A percentile compares a stretch with the other conserved stretches of the same genome.
Conservation (phyloP, 2,888 invertebrate genomes). For the Eupithecia insigniata region DNA sequence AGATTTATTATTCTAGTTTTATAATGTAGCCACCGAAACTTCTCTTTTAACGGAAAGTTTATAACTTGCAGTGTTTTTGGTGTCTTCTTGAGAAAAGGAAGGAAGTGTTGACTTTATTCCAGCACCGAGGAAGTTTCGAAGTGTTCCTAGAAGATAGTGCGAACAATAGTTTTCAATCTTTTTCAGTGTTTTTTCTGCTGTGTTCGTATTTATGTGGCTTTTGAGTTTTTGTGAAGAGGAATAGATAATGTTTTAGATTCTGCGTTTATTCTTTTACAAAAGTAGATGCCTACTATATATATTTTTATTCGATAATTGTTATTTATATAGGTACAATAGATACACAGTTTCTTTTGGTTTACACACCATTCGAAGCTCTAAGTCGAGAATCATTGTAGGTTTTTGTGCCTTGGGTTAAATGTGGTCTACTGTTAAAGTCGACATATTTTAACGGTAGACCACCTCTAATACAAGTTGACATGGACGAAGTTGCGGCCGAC, state of each 20-base stretch:
- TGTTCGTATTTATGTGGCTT: neutral
- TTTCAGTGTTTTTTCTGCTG: neutral
- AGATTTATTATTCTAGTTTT: neutral
- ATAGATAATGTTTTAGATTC: neutral
- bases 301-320: too few species aligned
- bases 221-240: neutral
- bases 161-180: constrained; percentile 12
- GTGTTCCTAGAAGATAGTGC: constrained; percentile 15
- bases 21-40: constrained; percentile 7
- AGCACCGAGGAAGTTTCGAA: constrained; percentile 10
- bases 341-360: too few species aligned
- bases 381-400: too few species aligned
- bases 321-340: too few species aligned
- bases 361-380: too few species aligned
- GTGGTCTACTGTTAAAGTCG: too few species aligned
- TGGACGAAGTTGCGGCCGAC: too few species aligned
- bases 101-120: constrained; percentile 17
- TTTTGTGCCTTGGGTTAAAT: too few species aligned
- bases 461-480: too few species aligned
- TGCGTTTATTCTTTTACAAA: too few species aligned
- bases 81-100: constrained; percentile 8
- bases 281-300: too few species aligned
- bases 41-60: constrained; percentile 1
- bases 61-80: constrained; percentile 10
- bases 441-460: too few species aligned